Conservation (phyloP, 2,113 vertebrate genomes). For the Oxygymnocypris stewartii region DNA sequence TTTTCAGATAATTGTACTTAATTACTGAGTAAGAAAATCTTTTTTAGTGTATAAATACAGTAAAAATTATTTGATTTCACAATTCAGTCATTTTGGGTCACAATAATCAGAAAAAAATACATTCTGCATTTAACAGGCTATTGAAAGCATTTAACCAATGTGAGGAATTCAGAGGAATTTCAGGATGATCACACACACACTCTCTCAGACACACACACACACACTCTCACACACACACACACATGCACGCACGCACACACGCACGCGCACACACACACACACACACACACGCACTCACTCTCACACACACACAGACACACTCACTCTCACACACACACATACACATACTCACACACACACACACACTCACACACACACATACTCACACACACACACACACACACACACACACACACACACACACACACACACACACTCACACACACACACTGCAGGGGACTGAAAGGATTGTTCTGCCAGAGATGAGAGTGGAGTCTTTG, state of each 20-base stretch:
- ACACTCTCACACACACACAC: too few species aligned
- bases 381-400: too few species aligned
- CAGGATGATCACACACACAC: background rate
- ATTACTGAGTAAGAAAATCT: too few species aligned
- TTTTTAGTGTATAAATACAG: background rate
- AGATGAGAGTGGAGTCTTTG: conserved; percentile 20
- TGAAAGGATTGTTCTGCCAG: conserved; percentile 20
- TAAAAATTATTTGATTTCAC: background rate
- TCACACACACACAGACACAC: too few species aligned
- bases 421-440: background rate
- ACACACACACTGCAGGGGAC: background rate
- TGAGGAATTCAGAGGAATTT: background rate
- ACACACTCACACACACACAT: too few species aligned
- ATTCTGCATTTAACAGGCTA: background rate
- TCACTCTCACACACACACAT: too few species aligned
- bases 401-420: too few species aligned
- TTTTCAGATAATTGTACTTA: too few species aligned
- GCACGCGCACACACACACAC: too few species aligned
- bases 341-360: too few species aligned
- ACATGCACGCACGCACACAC: too few species aligned
- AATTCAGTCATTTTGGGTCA: background rate
- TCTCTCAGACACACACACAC: background rate
- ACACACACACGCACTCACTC: too few species aligned
- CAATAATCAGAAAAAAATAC: background rate
- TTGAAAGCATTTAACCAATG: conserved; percentile 2